phyloP scores from a whole-genome alignment of 1,140 invertebrate genomes.

The Cylas formicarius region DNA sequence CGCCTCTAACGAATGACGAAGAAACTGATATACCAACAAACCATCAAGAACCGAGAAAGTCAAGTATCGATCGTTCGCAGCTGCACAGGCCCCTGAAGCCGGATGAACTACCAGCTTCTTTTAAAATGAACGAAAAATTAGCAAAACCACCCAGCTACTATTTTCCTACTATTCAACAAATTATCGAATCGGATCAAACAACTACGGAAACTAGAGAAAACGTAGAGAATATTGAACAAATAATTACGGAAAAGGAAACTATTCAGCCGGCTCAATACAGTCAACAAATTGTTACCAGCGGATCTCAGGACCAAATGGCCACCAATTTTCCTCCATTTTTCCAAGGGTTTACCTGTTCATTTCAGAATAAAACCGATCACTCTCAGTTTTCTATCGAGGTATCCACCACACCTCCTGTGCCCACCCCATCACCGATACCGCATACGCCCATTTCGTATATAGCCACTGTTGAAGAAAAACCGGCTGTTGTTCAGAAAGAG shows the following conservation, averaged over 20 bases:
- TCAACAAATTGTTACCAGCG: constrained; percentile 15
- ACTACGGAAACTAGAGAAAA: constrained; percentile 19
- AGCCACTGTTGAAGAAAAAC: constrained; percentile 20
- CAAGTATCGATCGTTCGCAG: constrained; percentile 14
- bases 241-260: constrained; percentile 20
- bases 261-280: constrained; percentile 18
- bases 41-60: constrained; percentile 8
- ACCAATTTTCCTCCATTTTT: constrained; percentile 26
- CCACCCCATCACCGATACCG: constrained; percentile 17
- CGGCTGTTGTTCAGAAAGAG: constrained; percentile 17
- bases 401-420: constrained; percentile 28
- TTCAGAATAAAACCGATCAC: constrained; percentile 31
- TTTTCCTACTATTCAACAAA: constrained; percentile 14
- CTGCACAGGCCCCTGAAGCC: constrained; percentile 26
- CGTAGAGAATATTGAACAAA: constrained; percentile 18
- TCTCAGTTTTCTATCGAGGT: constrained; percentile 31
- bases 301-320: constrained; percentile 3
- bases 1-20: constrained; percentile 28
- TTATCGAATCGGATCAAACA: constrained; percentile 11
- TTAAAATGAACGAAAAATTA: constrained; percentile 21
- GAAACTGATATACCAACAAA: background rate
- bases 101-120: constrained; percentile 24
- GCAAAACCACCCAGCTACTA: constrained; percentile 27
- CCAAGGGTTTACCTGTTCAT: constrained; percentile 31
- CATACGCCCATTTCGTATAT: constrained; percentile 21